These are phyloP conservation scores for Phthorimaea operculella DNA, from an alignment of 1,140 invertebrate species.

Conservation along the genomic window DNA sequence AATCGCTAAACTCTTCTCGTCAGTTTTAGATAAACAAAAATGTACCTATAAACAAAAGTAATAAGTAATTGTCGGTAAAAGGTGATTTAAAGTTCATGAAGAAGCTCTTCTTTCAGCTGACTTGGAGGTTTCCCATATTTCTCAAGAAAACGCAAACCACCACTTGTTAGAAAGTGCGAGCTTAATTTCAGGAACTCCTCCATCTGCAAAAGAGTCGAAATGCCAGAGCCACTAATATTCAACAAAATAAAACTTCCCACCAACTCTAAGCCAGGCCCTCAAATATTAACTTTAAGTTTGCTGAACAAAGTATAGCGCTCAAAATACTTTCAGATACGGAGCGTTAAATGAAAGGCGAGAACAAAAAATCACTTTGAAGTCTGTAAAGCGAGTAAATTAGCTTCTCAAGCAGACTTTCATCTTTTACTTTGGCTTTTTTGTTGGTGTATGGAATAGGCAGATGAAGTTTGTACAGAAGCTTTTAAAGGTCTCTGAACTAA, in stretches of 20 bases:
- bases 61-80: no score
- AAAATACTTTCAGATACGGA: slow-evolving; percentile 21
- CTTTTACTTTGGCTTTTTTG: slow-evolving; percentile 20
- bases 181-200: background rate
- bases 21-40: no score
- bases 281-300: background rate
- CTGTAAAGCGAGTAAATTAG: slow-evolving; percentile 34
- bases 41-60: no score
- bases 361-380: slow-evolving; percentile 35
- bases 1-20: no score
- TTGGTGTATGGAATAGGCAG: no score
- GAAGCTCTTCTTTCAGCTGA: background rate
- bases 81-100: no score
- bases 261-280: background rate
- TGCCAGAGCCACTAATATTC: background rate
- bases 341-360: slow-evolving; percentile 24
- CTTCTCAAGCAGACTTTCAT: slow-evolving; percentile 33
- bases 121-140: no score
- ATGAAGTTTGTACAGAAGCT: no score
- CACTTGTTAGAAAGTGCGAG: no score
- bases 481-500: no score
- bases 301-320: slow-evolving; percentile 9
- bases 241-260: background rate
- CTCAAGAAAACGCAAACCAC: no score
- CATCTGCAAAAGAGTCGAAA: background rate